phyloP scores from a whole-genome alignment of 1,140 invertebrate genomes.

The Sinonovacula constricta region DNA sequence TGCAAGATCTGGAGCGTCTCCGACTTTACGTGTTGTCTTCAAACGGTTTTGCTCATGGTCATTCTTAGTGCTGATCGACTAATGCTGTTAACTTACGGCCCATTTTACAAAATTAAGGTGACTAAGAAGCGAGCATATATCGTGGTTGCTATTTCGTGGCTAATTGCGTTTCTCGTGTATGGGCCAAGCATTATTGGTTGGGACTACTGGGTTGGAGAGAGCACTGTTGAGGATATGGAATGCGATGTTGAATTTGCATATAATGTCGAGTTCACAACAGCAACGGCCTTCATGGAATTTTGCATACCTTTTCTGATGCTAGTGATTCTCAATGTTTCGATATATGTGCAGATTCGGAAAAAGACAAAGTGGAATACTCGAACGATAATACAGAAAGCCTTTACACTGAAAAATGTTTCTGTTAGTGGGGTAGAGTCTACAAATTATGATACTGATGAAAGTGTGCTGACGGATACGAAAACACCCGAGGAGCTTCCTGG shows the following conservation, averaged over 20 bases:
- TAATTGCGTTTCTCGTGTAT: constrained; percentile 58
- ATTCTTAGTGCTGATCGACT: constrained; percentile 63
- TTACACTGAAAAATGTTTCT: neutral
- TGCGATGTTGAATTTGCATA: constrained; percentile 65
- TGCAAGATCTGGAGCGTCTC: constrained; percentile 65
- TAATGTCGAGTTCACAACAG: constrained; percentile 55
- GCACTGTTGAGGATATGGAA: constrained; percentile 38
- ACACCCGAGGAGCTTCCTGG: too few species aligned
- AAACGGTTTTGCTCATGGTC: constrained; percentile 60
- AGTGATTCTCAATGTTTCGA: constrained; percentile 48
- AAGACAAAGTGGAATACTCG: neutral
- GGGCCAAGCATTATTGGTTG: constrained; percentile 66
- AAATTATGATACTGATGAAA: too few species aligned
- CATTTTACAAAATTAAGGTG: constrained; percentile 48
- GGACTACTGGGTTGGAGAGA: constrained; percentile 59
- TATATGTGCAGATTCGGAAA: constrained; percentile 59
- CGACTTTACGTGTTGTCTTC: constrained; percentile 63
- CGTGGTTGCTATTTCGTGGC: constrained; percentile 57
- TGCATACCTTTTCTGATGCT: constrained; percentile 54
- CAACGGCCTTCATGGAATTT: constrained; percentile 62
- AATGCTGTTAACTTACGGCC: constrained; percentile 55
- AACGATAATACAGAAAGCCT: neutral
- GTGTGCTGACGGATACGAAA: too few species aligned
- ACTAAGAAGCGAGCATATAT: constrained; percentile 40
- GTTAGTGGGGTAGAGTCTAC: too few species aligned